Base-by-base conservation (phyloP, 2,797 vertebrate genomes). In the Gambusia yucatana region DNA sequence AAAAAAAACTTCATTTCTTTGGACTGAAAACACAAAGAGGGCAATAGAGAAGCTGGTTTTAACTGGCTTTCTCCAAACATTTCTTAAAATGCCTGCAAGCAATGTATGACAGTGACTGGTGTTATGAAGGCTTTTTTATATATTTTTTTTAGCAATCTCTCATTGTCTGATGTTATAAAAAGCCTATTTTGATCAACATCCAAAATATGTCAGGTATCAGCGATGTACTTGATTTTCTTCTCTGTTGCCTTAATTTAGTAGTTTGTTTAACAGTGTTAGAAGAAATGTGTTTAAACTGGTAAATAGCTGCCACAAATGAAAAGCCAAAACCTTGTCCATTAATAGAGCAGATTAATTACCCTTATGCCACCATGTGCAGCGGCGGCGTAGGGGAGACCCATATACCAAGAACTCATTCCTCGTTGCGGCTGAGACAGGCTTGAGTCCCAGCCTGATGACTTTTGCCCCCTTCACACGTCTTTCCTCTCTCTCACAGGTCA, bases 41-140 rank as follows among this genome's bases (percentile, higher is more conserved):
- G 84, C 76, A 86, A 88, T 82, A 86, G 86, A 79, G 74, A 93
- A 88, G 50, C 43, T 73, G 80, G 69, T 90, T 91, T 90, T 71
- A 86, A 78, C 63, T 80, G 69, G 73, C 75, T 75, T 50, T 89
- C 88, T 87, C 86, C 47, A 78, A 89, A 89, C 79, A 90, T 80
- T 85, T 86, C 48, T 80, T 67, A 43, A 90, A 88, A 87, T 87
- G 86, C 84, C 91, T 85, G 59, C 28, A 28, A 92, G 87, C 83
- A 30, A 86, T 87, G 80, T 55, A 82, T 47, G 44, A 90, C 70
- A 79, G 69, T 78, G 80, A 88, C 87, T 84, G 9, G 47, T 82
- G 90, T 83, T 90, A 89, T 84, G 39, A 88, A 82, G 73, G 77
- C 3, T 77, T 75, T 70, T 67, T 67, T 67, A 81, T 90, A 85